phyloP scores from a whole-genome alignment of 2,888 invertebrate genomes.

The Lycophotia porphyrea region DNA sequence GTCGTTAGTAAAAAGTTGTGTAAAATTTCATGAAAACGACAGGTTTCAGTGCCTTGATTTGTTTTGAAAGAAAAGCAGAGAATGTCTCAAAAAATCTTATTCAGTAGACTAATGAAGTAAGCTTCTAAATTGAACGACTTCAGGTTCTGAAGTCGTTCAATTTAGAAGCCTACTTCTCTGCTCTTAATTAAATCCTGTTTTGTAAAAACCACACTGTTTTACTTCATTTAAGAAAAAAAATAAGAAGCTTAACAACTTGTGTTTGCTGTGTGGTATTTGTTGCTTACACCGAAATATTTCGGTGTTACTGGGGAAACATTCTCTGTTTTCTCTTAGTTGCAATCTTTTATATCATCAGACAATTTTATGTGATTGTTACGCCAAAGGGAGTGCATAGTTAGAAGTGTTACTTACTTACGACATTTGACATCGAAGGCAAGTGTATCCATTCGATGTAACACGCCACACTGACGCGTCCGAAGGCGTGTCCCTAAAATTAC shows the following conservation, averaged over 20 bases:
- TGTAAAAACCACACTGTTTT: neutral
- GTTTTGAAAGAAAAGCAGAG: neutral
- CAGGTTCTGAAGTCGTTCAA: no score
- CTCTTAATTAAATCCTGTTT: slow-evolving; percentile 24
- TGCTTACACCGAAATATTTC: neutral
- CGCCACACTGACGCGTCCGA: slow-evolving; percentile 14
- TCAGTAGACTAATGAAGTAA: neutral
- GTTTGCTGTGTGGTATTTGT: neutral
- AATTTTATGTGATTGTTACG: neutral
- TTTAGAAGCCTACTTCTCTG: no score
- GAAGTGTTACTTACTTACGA: slow-evolving; percentile 21
- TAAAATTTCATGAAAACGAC: neutral
- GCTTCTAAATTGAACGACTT: slow-evolving; percentile 10
- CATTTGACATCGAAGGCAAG: slow-evolving; percentile 24
- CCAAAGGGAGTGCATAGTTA: neutral
- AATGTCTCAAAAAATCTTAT: neutral
- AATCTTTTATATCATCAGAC: neutral
- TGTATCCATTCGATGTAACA: slow-evolving; percentile 28
- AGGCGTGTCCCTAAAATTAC: slow-evolving; percentile 29
- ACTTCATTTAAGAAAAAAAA: slow-evolving; percentile 1
- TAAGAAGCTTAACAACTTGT: neutral
- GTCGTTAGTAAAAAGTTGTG: neutral
- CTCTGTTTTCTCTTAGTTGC: neutral
- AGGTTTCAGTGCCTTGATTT: neutral
- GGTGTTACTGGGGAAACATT: neutral